phyloP scores from a whole-genome alignment of 2,113 vertebrate genomes.

The Esox niger region DNA sequence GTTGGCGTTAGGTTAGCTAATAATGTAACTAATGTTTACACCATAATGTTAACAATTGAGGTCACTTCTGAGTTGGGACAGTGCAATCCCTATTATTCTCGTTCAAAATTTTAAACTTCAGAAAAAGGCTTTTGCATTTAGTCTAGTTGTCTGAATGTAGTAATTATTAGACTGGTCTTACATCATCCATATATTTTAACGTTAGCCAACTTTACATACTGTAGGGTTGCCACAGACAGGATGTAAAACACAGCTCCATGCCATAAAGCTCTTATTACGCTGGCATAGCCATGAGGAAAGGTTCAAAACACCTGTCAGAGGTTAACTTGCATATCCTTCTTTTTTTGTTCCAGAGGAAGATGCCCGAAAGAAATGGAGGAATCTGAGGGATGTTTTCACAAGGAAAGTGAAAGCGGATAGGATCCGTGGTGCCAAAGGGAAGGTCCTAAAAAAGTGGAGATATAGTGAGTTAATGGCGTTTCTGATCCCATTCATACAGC shows the following conservation, averaged over 20 bases:
- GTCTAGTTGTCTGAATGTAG: too few relatives aligned
- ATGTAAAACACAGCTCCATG: neutral
- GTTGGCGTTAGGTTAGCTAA: too few relatives aligned
- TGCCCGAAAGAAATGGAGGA: slow-evolving; percentile 25
- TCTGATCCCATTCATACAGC: slow-evolving; percentile 24
- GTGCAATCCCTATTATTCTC: too few relatives aligned
- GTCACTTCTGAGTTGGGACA: too few relatives aligned
- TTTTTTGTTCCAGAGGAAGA: slow-evolving; percentile 17
- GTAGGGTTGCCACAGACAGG: neutral
- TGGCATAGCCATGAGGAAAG: neutral
- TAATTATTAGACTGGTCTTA: too few relatives aligned
- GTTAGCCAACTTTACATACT: too few relatives aligned
- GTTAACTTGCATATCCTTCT: neutral
- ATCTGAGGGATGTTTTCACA: slow-evolving; percentile 23
- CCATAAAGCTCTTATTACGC: neutral
- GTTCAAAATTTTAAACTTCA: too few relatives aligned
- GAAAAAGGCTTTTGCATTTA: too few relatives aligned
- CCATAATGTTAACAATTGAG: too few relatives aligned
- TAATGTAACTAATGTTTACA: too few relatives aligned
- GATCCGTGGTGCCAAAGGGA: slow-evolving; percentile 8
- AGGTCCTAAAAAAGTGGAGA: slow-evolving; percentile 13
- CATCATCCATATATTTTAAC: too few relatives aligned
- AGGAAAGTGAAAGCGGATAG: slow-evolving; percentile 14
- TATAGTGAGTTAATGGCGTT: slow-evolving; percentile 20
- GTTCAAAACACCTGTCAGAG: too few relatives aligned